Percentiles rank a stretch among this genome's conserved stretches.
Conservation (phyloP, 2,888 invertebrate species). For the Tenthredo notha region DNA sequence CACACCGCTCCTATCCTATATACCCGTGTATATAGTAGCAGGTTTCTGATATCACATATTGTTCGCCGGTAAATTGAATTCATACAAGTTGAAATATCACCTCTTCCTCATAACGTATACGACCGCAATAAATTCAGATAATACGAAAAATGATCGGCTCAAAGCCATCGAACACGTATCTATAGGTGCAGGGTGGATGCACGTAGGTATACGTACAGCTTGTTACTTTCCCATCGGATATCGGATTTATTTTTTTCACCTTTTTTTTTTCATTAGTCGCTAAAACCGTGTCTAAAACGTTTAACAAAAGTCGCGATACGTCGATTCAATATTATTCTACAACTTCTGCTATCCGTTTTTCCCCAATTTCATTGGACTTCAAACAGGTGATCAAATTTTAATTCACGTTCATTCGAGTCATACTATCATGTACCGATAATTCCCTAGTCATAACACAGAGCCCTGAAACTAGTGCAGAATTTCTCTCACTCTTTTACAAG, state of each 20-base stretch:
- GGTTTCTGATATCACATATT: neutral
- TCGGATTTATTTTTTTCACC: neutral
- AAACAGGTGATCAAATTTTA: too few species aligned
- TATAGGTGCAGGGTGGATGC: neutral
- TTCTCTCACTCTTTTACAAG: neutral
- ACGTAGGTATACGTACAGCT: too few species aligned
- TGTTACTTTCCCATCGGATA: neutral
- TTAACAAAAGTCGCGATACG: neutral
- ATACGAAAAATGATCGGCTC: neutral
- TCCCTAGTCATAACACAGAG: neutral
- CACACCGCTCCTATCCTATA: neutral
- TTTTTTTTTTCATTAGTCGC: too few species aligned
- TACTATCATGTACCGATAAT: neutral
- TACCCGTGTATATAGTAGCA: neutral
- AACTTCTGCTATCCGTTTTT: neutral
- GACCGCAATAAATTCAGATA: neutral
- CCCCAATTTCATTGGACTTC: neutral
- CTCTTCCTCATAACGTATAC: neutral
- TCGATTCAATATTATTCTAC: too few species aligned
- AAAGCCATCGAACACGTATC: neutral
- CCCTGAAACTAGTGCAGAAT: neutral
- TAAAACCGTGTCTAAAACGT: neutral
- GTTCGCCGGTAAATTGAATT: neutral
- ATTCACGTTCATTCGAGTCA: neutral
- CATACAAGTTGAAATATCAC: neutral